A percentile compares a stretch with the other conserved stretches of the same genome.
Evolutionary conservation across 2,113 vertebrate species (phyloP).

Genomic region (Pseudonaja textilis): DNA sequence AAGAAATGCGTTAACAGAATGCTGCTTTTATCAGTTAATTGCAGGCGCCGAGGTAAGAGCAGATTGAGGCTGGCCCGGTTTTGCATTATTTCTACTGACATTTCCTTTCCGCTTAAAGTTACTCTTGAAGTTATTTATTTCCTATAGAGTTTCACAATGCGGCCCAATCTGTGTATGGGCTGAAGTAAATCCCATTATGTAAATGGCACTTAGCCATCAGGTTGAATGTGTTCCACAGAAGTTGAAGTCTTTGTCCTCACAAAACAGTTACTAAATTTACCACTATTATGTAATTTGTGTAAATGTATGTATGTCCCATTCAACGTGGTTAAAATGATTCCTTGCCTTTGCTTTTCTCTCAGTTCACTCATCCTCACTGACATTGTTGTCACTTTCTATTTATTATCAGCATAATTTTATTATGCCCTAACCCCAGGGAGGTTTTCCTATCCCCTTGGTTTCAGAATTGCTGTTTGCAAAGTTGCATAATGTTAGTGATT

Average conservation of each 20-base stretch:
- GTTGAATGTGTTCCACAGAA: neutral
- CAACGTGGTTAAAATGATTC: no score
- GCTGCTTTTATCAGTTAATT: neutral
- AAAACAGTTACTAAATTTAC: neutral
- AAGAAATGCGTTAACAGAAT: neutral
- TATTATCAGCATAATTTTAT: neutral
- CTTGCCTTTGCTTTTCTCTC: neutral
- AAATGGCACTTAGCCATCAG: neutral
- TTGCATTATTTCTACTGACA: neutral
- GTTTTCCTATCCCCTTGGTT: neutral
- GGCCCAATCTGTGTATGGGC: neutral
- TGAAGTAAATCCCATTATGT: neutral
- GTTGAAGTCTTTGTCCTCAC: neutral
- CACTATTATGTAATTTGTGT: neutral
- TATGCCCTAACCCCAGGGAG: neutral
- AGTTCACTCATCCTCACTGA: neutral
- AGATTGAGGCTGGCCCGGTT: neutral
- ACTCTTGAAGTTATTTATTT: neutral
- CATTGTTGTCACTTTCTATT: neutral
- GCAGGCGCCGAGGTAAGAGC: neutral
- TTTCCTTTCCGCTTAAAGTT: neutral
- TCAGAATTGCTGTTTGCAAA: neutral
- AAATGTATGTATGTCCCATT: neutral
- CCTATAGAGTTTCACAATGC: neutral
- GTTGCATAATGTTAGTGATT: neutral